Base-by-base conservation (phyloP, 1,140 invertebrate species). In the Brachionus calyciflorus region DNA sequence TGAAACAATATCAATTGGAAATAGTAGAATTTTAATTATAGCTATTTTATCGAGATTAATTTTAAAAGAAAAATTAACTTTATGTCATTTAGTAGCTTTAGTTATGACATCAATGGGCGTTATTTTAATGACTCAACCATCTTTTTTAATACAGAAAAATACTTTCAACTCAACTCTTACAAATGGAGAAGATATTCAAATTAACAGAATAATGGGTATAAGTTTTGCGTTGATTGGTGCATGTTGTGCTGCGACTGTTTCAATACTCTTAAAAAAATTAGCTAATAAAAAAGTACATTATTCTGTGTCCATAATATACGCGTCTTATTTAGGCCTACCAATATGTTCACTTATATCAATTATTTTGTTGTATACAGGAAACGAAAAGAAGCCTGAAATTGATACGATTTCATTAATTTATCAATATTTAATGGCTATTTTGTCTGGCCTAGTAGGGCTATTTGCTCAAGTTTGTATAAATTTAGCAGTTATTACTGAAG, bases 271-370 rank as follows among this genome's bases (percentile, higher is more conserved):
- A 1, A 73, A 73, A 55, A 73, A 73, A 73, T 41, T 73, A 14
- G 69, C 69, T 19, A 73, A 70, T 17, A 70, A 73, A 21, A 73
- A 73, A 73, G 69, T 73, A 30, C 69, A 73, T 49, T 73, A 30
- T 51, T 73, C 69, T 3, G 51, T 73, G 14, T 17, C 69, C 24
- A 55, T 73, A 49, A 55, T 49, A 6, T 73, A 73, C 21, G 69
- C 69, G 1, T 33, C 30, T 5, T 73, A 73, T 41, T 51, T 73
- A 7, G 69, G 69, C 6, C 19, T 73, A 21, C 69, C 69, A 37
- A 19, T 51, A 0, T 51, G 46, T 46, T 24, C 28, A 5, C 14
- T 26, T 3, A 9, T 73, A 21, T 33, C 44, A 9, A 26, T 51
- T 26, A 40, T 55, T 28, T 49, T 55, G n/a, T 30, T 40, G 5